Evolutionary conservation across 2,888 invertebrate genomes (phyloP).

Genomic region (Macrophya alboannulata): DNA sequence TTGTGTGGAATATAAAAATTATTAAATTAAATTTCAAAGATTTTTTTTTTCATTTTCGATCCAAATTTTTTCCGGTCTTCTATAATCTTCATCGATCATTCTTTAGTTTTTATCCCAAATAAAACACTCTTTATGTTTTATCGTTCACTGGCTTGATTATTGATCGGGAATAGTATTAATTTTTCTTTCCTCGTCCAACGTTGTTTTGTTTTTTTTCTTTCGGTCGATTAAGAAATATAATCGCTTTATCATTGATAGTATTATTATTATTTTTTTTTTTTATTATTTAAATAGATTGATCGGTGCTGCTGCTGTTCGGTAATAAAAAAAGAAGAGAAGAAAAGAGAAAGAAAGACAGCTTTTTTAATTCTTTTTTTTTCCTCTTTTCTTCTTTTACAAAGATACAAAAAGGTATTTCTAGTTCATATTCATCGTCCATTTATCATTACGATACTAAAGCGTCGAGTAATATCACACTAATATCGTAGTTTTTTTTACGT

Average conservation of each 20-base stretch:
- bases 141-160: too few species aligned
- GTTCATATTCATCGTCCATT: not conserved
- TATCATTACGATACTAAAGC: not conserved
- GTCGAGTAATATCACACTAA: slow-evolving; percentile 5
- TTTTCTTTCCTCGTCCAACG: too few species aligned
- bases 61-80: too few species aligned
- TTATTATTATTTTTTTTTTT: not conserved
- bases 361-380: not conserved
- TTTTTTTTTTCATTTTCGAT: too few species aligned
- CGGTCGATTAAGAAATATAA: not conserved
- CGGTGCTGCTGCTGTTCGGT: not conserved
- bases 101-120: too few species aligned
- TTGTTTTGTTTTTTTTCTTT: too few species aligned
- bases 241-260: not conserved
- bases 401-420: slow-evolving; percentile 1
- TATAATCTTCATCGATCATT: too few species aligned
- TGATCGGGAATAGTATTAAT: too few species aligned
- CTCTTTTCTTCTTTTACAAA: not conserved
- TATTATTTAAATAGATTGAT: not conserved
- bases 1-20: too few species aligned
- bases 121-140: too few species aligned
- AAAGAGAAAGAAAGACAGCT: not conserved
- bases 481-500: not conserved
- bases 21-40: too few species aligned
- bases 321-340: not conserved